A percentile compares a stretch with the other conserved stretches of the same genome.
These are phyloP conservation scores for Parus major DNA, from an alignment of 2,113 vertebrate species.

Conservation along the genomic window DNA sequence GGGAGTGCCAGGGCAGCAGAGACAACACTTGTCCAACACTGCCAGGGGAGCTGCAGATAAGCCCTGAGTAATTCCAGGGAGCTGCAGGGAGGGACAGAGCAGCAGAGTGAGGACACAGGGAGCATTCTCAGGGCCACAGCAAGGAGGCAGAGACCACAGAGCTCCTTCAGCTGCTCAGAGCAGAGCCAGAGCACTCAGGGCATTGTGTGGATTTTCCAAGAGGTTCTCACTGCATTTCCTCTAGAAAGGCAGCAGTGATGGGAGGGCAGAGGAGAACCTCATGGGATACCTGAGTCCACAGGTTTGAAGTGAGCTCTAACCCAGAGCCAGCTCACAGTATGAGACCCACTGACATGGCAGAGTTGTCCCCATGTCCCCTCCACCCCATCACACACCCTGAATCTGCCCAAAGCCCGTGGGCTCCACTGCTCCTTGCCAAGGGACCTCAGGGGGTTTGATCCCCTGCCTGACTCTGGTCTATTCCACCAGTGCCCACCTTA, in stretches of 20 bases:
- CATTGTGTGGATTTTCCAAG: background rate
- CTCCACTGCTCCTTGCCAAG: background rate
- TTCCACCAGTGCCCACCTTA: background rate
- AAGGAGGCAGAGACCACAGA: background rate
- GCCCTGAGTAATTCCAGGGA: background rate
- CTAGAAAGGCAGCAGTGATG: background rate
- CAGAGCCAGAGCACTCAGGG: background rate
- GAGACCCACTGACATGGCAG: background rate
- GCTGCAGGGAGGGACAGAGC: background rate
- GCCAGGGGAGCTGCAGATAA: background rate
- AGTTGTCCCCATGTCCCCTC: background rate
- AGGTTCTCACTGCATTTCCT: background rate
- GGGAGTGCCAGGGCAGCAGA: background rate
- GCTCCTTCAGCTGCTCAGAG: background rate
- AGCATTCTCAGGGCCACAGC: background rate
- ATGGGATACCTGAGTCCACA: background rate
- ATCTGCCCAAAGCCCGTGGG: background rate
- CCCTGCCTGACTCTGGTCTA: background rate
- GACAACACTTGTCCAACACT: background rate
- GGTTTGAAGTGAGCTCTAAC: background rate
- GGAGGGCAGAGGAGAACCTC: background rate
- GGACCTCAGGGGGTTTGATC: background rate
- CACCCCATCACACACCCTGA: background rate
- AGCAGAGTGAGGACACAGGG: accelerated
- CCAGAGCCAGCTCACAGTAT: background rate